Base-by-base conservation (phyloP, 1,140 invertebrate species). In the Diachasma alloeum region DNA sequence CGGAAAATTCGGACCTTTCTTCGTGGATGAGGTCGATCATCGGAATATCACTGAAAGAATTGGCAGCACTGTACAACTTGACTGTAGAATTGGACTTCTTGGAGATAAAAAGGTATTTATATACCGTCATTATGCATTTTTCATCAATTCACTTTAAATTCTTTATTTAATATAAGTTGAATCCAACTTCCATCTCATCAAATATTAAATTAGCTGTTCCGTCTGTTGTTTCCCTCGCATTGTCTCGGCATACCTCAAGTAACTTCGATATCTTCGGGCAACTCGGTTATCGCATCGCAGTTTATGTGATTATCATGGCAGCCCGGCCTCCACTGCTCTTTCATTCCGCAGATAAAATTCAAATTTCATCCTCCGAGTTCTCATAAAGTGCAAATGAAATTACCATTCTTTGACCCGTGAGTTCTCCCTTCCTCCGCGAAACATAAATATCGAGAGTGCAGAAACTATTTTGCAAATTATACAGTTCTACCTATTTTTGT, bases 1-100 rank as follows among this genome's bases (percentile, higher is more conserved):
- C 42, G 87, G 90, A 5, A 89, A 89, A 68, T 94, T 93, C 87
- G 93, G 94, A 0, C 95, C 95, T 1, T 95, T 94, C 86, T 96
- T 95, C 85, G 94, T 95, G 83, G 94, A 94, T 76, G 92, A 91
- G 39, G 84, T 89, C 4, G 90, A 89, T 39, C 87, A 89, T 19
- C 83, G 88, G 48, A 91, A 91, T 73, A 81, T 92, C 46, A 91
- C 91, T 10, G 88, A 90, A 11, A 87, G 91, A 70, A 90, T 91
- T 17, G 91, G 91, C 36, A 88, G 84, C 72, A 91, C 87, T 4
- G 89, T 91, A n/a, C 80, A 87, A 9, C 84, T 92, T 8, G 90
- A 92, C 81, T 92, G 91, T 81, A 85, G 89, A 37, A 91, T 92
- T 67, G 91, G 90, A 19, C 90, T 92, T 84, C 88, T 92, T 4